These are phyloP conservation scores for Eudasyphora cyanicolor DNA, from an alignment of 2,888 invertebrate species.

Conservation along the genomic window DNA sequence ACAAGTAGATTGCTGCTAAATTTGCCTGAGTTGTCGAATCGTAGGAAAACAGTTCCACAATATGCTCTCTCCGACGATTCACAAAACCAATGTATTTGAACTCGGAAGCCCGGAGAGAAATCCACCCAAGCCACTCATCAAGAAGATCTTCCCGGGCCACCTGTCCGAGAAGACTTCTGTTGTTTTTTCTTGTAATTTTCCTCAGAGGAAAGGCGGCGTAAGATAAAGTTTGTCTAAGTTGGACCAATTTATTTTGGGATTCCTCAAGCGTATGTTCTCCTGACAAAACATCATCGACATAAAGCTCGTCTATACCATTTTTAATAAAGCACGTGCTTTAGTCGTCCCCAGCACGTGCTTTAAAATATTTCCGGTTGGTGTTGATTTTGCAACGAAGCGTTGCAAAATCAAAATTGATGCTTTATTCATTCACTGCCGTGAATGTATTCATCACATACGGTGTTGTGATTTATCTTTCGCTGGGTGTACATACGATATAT, in stretches of 20 bases:
- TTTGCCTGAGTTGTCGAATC: background rate
- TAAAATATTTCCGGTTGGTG: too few relatives aligned
- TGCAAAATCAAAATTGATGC: too few relatives aligned
- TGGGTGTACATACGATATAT: background rate
- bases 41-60: background rate
- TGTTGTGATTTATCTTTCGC: background rate
- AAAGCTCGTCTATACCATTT: constrained; percentile 17
- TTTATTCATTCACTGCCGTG: background rate
- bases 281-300: constrained; percentile 34
- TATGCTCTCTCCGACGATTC: constrained; percentile 38
- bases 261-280: background rate
- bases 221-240: background rate
- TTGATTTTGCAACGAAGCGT: too few relatives aligned
- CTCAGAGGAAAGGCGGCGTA: constrained; percentile 1
- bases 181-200: constrained; percentile 17
- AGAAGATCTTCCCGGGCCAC: constrained; percentile 10
- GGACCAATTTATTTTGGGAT: background rate
- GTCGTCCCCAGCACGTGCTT: too few relatives aligned
- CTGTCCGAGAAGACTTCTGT: background rate
- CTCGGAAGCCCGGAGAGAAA: background rate
- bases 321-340: too few relatives aligned
- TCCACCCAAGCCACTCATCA: constrained; percentile 27
- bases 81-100: constrained; percentile 18
- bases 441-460: too few relatives aligned
- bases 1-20: background rate